These are phyloP conservation scores for Sarcoramphus papa DNA, from an alignment of 2,797 vertebrate species.

Conservation along the genomic window DNA sequence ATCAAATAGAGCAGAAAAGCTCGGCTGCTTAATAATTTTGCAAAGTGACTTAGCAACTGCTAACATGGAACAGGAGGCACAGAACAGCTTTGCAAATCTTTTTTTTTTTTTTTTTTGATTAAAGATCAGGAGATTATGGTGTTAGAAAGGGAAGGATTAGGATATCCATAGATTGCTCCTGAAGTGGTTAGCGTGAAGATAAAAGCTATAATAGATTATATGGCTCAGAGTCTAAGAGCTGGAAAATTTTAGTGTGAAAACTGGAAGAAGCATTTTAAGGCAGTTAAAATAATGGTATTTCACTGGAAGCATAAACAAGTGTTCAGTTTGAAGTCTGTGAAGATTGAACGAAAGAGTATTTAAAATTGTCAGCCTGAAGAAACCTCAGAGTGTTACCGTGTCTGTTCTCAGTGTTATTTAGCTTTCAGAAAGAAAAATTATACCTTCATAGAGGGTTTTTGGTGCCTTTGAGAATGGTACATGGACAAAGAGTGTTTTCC, in stretches of 20 bases:
- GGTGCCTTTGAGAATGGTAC: not conserved
- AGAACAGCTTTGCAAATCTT: not conserved
- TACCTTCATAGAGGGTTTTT: not conserved
- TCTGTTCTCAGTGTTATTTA: not conserved
- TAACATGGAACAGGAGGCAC: not conserved
- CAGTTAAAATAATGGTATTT: not conserved
- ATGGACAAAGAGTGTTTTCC: not conserved
- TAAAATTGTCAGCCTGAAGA: not conserved
- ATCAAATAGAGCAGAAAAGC: not conserved
- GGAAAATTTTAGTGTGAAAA: not conserved
- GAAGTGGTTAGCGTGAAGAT: not conserved
- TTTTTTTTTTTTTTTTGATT: not conserved
- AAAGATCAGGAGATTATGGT: slow-evolving; percentile 28
- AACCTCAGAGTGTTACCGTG: not conserved
- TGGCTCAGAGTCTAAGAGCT: not conserved
- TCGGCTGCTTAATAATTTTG: not conserved
- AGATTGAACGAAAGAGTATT: not conserved
- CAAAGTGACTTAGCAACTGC: not conserved
- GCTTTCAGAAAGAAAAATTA: not conserved
- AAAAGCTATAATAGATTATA: not conserved
- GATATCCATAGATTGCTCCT: not conserved
- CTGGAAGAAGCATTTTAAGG: not conserved
- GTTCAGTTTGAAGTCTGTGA: not conserved
- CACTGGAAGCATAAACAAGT: not conserved
- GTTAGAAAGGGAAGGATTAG: slow-evolving; percentile 17